phyloP scores from a whole-genome alignment of 2,888 invertebrate genomes.

The Mesorhabditis spiculigera region DNA sequence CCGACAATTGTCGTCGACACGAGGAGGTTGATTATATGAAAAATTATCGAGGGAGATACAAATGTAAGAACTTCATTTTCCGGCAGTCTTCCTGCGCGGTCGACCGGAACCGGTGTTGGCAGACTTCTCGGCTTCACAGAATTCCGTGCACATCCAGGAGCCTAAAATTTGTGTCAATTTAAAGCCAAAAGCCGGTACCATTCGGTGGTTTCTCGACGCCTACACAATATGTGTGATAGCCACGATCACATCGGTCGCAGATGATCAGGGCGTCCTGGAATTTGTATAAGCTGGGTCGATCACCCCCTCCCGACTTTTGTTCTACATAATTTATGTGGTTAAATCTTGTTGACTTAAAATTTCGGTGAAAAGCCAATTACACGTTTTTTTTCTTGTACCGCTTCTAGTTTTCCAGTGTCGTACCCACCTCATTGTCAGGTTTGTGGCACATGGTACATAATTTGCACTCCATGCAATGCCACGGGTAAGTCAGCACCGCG shows the following conservation, averaged over 20 bases:
- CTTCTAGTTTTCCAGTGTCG: too few species aligned
- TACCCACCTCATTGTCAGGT: slow-evolving; percentile 71
- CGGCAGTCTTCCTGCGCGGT: background rate
- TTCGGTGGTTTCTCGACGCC: slow-evolving; percentile 76
- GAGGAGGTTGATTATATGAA: background rate
- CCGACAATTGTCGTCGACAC: background rate
- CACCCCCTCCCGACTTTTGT: too few species aligned
- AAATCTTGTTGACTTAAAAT: too few species aligned
- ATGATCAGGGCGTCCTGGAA: slow-evolving; percentile 80
- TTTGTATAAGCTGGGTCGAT: background rate
- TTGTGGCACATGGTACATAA: slow-evolving; percentile 79
- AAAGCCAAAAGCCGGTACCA: slow-evolving; percentile 67
- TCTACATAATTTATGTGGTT: too few species aligned
- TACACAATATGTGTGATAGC: slow-evolving; percentile 87
- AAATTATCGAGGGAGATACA: background rate
- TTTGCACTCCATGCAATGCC: slow-evolving; percentile 92
- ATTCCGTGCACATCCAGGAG: background rate
- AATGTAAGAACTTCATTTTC: background rate
- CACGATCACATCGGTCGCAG: slow-evolving; percentile 89
- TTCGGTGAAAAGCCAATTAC: too few species aligned
- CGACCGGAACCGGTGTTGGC: background rate
- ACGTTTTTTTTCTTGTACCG: too few species aligned
- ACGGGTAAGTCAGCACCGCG: slow-evolving; percentile 73
- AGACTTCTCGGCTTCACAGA: slow-evolving; percentile 7
- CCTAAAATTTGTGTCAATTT: background rate